Base-by-base conservation (phyloP, 1,140 invertebrate species). In the Cotesia typhae region DNA sequence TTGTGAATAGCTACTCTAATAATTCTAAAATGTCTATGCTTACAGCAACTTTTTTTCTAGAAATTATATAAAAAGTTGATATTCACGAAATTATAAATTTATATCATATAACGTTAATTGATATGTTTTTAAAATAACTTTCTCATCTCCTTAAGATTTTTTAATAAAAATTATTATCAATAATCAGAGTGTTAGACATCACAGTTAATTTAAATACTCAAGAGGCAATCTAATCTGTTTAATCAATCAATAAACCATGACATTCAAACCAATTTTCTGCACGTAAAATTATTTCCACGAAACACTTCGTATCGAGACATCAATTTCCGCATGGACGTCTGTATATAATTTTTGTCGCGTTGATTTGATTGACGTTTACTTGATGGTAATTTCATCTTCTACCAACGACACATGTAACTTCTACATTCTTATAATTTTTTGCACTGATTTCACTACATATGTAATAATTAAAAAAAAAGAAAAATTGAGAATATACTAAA, bases 381-480 rank as follows among this genome's bases (percentile, higher is more conserved):
- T 17, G 36, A 63, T 66, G 55, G 20, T 68, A 73, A 77, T 79
- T 80, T 79, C 76, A 77, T 77, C 70, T 76, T 73, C 74, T 73
- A 80, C 78, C 75, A 76, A 75, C 75, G 75, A 52, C 7, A 20
- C 52, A 41, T 10, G 10, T 41, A 41, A 41, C 41, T 41, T 6
- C 41, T 57, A 57, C 12, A 57, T 17, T 12, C 17, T 12, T 57
- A 9, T 57, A 17, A 47, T 47, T 9, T 47, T 47, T 10, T 10
- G 10, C 41, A 47, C 41, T 47, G 41, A 47, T 47, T 47, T 47
- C 6, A 47, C 6, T 47, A 47, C 41, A 47, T 47, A 57, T 57
- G 53, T 4, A 57, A n/a, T 52, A 6, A 57, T 57, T 9, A 57
- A 57, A 7, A 57, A 57, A 5, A 20, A 57, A n/a, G 53, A 57